Evolutionary conservation across 2,797 vertebrate genomes (phyloP), one percentile per base, ranked within the genome.

Genomic region (Ammospiza maritima): DNA sequence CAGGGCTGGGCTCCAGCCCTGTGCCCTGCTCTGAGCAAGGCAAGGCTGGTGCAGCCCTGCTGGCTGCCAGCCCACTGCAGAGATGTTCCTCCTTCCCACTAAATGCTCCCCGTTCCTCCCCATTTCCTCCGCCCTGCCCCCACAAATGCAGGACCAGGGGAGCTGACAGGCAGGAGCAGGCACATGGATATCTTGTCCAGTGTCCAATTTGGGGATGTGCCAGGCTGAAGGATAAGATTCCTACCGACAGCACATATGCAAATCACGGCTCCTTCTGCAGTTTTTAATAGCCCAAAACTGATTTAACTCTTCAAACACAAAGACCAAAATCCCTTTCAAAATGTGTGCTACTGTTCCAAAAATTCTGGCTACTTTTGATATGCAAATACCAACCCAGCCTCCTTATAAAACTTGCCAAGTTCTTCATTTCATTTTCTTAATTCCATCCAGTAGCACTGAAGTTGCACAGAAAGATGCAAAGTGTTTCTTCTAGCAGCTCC

Each of bases 301-400:
- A 80, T 91, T 94, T 97, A 94, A 93, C 92, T 95, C 94, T 73
- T 85, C 74, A 79, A 94, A 89, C 83, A 81, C 86, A 82, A 84
- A 84, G 67, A 85, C 42, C n/a, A 93, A 90, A 93, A 81, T 38
- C 60, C 56, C 53, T 70, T 85, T 87, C 56, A 70, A 91, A 91
- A 87, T 0, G 11, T 30, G 18, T n/a, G 48, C 42, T 65, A 75
- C 89, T 84, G 76, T 84, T 94, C 85, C 79, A 89, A 94, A 95
- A 94, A 86, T 88, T 86, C 88, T 91, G 83, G 40, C 76, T 76
- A 81, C 77, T 90, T 95, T 94, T 94, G 88, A 93, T 79, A 95
- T 93, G 83, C 90, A 95, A 94, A 95, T 89, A 38, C 7, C 4
- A 4, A 67, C 57, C 77, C 95, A 92, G 27, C 74, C 94, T 89